phyloP scores from a whole-genome alignment of 2,888 invertebrate genomes.

The Philereme transversata region DNA sequence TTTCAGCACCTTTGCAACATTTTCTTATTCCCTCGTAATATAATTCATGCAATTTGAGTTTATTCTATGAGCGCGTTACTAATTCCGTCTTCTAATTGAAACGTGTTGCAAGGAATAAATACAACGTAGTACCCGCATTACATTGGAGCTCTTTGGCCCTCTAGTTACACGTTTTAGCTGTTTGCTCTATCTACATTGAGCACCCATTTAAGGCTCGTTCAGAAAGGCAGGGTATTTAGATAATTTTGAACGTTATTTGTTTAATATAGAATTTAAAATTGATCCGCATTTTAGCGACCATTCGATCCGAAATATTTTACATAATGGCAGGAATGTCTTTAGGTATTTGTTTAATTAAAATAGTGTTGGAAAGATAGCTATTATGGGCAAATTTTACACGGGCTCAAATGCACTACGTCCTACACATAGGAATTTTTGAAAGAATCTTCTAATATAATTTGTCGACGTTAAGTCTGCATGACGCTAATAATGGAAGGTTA shows the following conservation, averaged over 20 bases:
- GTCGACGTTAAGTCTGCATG: too few relatives aligned
- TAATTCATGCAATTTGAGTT: constrained; percentile 26
- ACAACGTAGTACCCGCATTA: constrained; percentile 39
- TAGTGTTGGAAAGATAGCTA: too few relatives aligned
- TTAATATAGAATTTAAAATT: constrained; percentile 3
- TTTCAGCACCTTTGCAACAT: too few relatives aligned
- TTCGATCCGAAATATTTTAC: too few relatives aligned
- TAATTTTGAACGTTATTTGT: constrained; percentile 5
- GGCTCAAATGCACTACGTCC: too few relatives aligned
- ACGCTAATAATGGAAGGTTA: too few relatives aligned
- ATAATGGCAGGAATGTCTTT: too few relatives aligned
- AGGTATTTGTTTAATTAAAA: too few relatives aligned
- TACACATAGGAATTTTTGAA: too few relatives aligned
- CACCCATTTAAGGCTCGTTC: constrained; percentile 23
- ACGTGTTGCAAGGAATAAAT: constrained; percentile 49
- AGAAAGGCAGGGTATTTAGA: constrained; percentile 10
- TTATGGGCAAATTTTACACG: too few relatives aligned
- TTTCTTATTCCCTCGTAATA: too few relatives aligned
- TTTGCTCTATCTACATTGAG: constrained; percentile 31
- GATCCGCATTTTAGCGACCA: not conserved
- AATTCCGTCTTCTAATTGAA: constrained; percentile 50
- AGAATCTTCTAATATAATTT: too few relatives aligned
- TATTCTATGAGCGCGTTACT: constrained; percentile 33
- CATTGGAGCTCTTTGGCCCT: constrained; percentile 34
- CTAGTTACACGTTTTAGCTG: constrained; percentile 29